Evolutionary conservation across 2,888 invertebrate species (phyloP).

Genomic region (Actias luna): DNA sequence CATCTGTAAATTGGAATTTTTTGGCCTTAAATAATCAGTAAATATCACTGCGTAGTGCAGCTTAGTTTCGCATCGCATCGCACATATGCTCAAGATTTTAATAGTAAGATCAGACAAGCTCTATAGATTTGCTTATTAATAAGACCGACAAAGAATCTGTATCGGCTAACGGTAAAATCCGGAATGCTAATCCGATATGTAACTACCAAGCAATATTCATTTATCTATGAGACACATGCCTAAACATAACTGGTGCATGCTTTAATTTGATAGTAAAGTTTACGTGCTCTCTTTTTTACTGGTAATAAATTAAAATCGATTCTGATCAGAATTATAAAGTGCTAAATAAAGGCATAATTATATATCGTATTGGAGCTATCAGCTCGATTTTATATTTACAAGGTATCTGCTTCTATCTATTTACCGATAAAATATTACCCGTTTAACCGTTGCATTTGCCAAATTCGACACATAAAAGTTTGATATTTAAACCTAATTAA

Average conservation of each 20-base stretch:
- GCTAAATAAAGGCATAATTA: slow-evolving; percentile 14
- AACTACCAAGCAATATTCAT: slow-evolving; percentile 58
- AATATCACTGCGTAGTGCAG: neutral
- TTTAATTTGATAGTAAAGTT: slow-evolving; percentile 21
- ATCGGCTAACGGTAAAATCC: slow-evolving; percentile 58
- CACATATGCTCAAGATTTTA: neutral
- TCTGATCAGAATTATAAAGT: slow-evolving; percentile 15
- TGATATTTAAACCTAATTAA: neutral
- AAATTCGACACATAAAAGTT: neutral
- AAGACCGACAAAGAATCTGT: slow-evolving; percentile 70
- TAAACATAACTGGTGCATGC: slow-evolving; percentile 21
- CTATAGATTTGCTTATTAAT: slow-evolving; percentile 72
- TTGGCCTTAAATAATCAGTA: neutral
- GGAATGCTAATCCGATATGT: slow-evolving; percentile 54
- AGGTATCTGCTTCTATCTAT: neutral
- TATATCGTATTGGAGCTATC: neutral
- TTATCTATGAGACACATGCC: slow-evolving; percentile 44
- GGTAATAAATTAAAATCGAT: slow-evolving; percentile 18
- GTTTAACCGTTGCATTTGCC: neutral
- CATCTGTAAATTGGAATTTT: too few relatives aligned
- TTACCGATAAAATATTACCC: neutral
- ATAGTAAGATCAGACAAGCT: slow-evolving; percentile 40
- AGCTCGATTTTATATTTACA: neutral
- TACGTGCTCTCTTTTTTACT: slow-evolving; percentile 17
- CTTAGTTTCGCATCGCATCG: slow-evolving; percentile 9